Conservation (phyloP, 1,140 invertebrate genomes). For the Eupristina koningsbergeri region DNA sequence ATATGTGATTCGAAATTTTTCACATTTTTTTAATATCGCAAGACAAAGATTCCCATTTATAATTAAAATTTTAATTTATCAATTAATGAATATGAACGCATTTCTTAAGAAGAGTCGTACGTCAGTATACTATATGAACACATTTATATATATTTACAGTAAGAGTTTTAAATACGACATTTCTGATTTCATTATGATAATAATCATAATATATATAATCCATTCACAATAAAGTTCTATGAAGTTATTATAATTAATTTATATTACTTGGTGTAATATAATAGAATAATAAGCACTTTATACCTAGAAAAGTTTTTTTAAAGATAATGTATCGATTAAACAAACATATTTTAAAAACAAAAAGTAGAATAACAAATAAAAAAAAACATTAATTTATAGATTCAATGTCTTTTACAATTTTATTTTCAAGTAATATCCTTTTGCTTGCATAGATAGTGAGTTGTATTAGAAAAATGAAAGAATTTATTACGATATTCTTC, state of each 20-base stretch:
- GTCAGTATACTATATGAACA: not conserved
- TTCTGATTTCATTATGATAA: conserved; percentile 7
- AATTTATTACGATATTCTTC: too few relatives aligned
- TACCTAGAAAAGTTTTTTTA: too few relatives aligned
- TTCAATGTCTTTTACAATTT: too few relatives aligned
- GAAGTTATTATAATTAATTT: not conserved
- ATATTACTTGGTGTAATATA: too few relatives aligned
- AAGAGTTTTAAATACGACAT: not conserved
- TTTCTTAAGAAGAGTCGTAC: not conserved
- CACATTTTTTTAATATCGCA: not conserved
- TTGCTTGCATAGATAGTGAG: too few relatives aligned
- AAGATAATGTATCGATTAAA: too few relatives aligned
- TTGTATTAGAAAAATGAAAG: too few relatives aligned
- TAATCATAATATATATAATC: not conserved
- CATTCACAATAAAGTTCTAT: not conserved
- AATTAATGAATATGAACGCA: not conserved
- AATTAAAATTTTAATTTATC: not conserved
- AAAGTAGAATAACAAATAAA: too few relatives aligned
- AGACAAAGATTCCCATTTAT: not conserved
- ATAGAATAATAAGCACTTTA: too few relatives aligned
- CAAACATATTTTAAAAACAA: too few relatives aligned
- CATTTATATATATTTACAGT: not conserved
- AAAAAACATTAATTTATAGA: too few relatives aligned
- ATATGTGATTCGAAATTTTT: not conserved
- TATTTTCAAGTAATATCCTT: too few relatives aligned